Conservation (phyloP, 1,140 invertebrate genomes). For the Formica selysi region DNA sequence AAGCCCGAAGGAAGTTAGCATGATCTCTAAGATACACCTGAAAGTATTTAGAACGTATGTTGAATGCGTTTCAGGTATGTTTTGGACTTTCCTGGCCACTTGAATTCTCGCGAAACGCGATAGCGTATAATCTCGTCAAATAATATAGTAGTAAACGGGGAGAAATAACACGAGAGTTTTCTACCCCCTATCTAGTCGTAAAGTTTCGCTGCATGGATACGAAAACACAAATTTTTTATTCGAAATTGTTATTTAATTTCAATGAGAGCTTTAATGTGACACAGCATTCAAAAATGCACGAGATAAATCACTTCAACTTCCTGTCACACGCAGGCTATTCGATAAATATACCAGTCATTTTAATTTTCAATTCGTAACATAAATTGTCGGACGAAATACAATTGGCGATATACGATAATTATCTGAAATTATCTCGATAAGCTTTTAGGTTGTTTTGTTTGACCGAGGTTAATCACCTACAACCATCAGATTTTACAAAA, state of each 20-base stretch:
- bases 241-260: too few species aligned
- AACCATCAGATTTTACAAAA: background rate
- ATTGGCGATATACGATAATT: background rate
- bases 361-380: background rate
- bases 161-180: background rate
- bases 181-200: background rate
- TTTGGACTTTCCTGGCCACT: background rate
- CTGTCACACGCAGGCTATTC: background rate
- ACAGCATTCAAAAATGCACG: background rate
- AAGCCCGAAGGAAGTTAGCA: background rate
- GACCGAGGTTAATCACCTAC: background rate
- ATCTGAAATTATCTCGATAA: slow-evolving; percentile 18
- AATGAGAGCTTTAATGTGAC: background rate
- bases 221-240: slow-evolving; percentile 2
- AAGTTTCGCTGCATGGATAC: background rate
- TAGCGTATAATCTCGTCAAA: slow-evolving; percentile 9
- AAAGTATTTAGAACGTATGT: background rate
- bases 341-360: background rate
- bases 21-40: background rate
- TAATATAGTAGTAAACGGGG: background rate
- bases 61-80: background rate
- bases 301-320: background rate
- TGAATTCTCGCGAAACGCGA: background rate
- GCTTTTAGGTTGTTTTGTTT: background rate
- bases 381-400: background rate